phyloP scores from a whole-genome alignment of 2,113 vertebrate genomes.

The Ciconia maguari region DNA sequence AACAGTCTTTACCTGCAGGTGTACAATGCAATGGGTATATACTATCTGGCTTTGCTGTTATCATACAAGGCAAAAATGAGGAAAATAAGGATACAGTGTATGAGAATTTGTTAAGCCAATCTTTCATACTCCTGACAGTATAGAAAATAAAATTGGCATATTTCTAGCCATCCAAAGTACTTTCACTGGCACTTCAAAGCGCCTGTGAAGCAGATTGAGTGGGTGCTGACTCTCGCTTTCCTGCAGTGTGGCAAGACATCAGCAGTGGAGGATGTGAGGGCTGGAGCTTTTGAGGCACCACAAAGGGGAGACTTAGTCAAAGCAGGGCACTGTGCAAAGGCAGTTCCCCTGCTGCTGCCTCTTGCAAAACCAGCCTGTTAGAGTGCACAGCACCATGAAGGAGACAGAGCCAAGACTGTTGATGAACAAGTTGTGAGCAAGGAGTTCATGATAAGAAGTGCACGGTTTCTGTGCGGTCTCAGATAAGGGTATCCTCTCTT shows the following conservation, averaged over 20 bases:
- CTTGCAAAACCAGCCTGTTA: not conserved
- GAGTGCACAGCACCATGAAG: accelerated
- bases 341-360: not conserved
- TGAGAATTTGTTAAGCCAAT: not conserved
- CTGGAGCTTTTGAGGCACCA: not conserved
- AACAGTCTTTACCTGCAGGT: not conserved
- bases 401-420: not conserved
- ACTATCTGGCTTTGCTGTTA: not conserved
- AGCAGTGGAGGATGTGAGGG: not conserved
- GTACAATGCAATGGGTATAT: not conserved
- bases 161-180: not conserved
- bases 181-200: not conserved
- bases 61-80: not conserved
- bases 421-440: not conserved
- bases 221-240: not conserved
- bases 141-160: not conserved
- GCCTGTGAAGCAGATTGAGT: not conserved
- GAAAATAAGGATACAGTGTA: not conserved
- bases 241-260: not conserved
- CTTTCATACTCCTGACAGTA: not conserved
- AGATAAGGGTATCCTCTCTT: not conserved
- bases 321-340: not conserved
- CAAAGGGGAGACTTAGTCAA: not conserved
- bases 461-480: not conserved
- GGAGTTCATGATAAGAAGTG: not conserved